Base-by-base conservation (phyloP, 2,888 invertebrate species). In the Cheilosia vulpina region DNA sequence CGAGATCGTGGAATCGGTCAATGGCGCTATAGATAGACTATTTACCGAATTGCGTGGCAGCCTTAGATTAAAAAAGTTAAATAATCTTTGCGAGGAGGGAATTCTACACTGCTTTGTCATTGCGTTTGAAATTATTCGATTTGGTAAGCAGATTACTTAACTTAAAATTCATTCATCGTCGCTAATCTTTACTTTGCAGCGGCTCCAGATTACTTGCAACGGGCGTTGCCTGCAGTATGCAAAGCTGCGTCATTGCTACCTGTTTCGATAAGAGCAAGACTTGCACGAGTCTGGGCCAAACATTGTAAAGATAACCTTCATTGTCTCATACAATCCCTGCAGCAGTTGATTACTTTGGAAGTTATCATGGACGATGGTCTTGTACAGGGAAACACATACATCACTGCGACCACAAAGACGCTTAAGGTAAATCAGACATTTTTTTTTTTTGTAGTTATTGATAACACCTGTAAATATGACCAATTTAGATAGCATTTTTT, bases 341-440 rank as follows among this genome's bases (percentile, higher is more conserved):
- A 98, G 89, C 98, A 98, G 90, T 93, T 98, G 55, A 96, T 98
- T 87, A 97, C 98, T 0, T 93, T 98, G 21, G 94, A 96, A 90
- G 96, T 98, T 11, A 96, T 98, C 82, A 95, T 96, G 50, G 95
- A 95, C 2, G 94, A 95, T 85, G 95, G 95, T 89, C 96, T 95
- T 89, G 94, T 98, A 58, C 97, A 98, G 90, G 97, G 98, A 90
- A 97, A 98, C 88, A 95, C 95, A 65, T 95, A 95, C 77, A 96
- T 98, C 73, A 96, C 96, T 19, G 95, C 96, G 79, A 96, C 97
- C 1, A 97, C 98, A 19, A 96, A 96, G 93, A 94, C 98, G 63
- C 96, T 98, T 94, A 98, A 97, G 94, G 95, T 96, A 80, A 21
- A 21, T 21, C 21, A 21, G 2, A 21, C 21, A 2, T 21, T 21